A percentile compares a stretch with the other conserved stretches of the same genome.
Evolutionary conservation across 2,888 invertebrate genomes (phyloP).

Genomic region (Stenolophus ochropezus): DNA sequence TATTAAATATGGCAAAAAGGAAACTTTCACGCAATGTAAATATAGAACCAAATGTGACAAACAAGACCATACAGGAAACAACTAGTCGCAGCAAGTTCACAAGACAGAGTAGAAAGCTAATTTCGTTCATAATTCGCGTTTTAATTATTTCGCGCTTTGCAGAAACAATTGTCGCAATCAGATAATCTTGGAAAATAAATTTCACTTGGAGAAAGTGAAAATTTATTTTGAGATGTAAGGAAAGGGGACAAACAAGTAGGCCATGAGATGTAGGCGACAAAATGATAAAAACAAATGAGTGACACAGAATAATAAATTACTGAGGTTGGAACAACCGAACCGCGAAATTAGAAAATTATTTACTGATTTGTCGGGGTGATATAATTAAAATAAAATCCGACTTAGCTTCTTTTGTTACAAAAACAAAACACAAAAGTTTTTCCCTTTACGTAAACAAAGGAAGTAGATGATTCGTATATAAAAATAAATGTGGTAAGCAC

Average conservation of each 20-base stretch:
- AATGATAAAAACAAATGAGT: conserved; percentile 36
- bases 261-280: conserved; percentile 45
- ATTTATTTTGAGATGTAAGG: conserved; percentile 34
- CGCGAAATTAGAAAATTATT: neutral
- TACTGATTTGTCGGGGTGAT: conserved; percentile 11
- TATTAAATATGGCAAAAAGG: neutral
- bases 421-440: too few relatives aligned
- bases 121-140: conserved; percentile 15
- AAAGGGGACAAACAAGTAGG: conserved; percentile 48
- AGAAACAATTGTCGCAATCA: conserved; percentile 33
- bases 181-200: conserved; percentile 38
- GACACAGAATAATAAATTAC: conserved; percentile 34
- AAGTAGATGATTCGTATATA: too few relatives aligned
- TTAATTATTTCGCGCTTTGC: conserved; percentile 48
- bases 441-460: neutral
- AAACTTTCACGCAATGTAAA: neutral
- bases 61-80: neutral
- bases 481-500: too few relatives aligned
- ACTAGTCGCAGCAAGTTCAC: neutral
- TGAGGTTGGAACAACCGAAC: neutral
- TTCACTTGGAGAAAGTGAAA: conserved; percentile 48
- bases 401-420: conserved; percentile 36
- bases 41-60: neutral
- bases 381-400: conserved; percentile 25
- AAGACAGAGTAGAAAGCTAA: conserved; percentile 37